phyloP scores from a whole-genome alignment of 2,797 vertebrate genomes.

The Hipposideros larvatus region DNA sequence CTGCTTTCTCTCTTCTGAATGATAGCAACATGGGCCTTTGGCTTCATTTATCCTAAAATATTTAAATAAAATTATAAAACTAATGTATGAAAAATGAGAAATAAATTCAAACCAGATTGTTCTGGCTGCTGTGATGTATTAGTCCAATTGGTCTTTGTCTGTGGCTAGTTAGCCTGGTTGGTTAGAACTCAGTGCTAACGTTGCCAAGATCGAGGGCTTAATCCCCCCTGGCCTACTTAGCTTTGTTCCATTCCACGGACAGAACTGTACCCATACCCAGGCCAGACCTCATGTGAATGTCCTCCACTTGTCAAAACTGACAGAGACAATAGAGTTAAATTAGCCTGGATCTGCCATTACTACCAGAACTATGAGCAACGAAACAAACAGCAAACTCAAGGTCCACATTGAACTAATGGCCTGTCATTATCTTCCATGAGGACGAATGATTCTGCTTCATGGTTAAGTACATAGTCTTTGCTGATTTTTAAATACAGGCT shows the following conservation, averaged over 20 bases:
- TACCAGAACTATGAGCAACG: background rate
- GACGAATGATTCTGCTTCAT: background rate
- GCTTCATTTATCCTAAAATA: constrained; percentile 76
- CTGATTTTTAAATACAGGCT: background rate
- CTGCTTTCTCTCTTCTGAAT: constrained; percentile 46
- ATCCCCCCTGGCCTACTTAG: constrained; percentile 35
- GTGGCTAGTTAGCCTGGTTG: constrained; percentile 61
- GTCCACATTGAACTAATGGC: background rate
- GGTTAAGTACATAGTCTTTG: background rate
- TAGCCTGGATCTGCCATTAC: constrained; percentile 9
- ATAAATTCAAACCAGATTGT: constrained; percentile 78
- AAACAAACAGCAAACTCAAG: constrained; percentile 6
- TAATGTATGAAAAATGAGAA: constrained; percentile 78
- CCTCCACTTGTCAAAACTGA: constrained; percentile 51
- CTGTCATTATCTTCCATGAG: background rate
- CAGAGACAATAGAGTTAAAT: background rate
- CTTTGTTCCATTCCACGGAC: constrained; percentile 55
- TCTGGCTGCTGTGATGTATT: constrained; percentile 67
- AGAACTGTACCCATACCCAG: constrained; percentile 10
- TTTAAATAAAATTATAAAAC: constrained; percentile 79
- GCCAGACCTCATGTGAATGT: constrained; percentile 23
- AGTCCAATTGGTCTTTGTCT: constrained; percentile 67
- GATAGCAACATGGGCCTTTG: constrained; percentile 48
- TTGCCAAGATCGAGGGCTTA: constrained; percentile 70
- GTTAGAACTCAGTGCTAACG: constrained; percentile 65